Base-by-base conservation (phyloP, 1,140 invertebrate genomes). In the Drosophila seguyi region DNA sequence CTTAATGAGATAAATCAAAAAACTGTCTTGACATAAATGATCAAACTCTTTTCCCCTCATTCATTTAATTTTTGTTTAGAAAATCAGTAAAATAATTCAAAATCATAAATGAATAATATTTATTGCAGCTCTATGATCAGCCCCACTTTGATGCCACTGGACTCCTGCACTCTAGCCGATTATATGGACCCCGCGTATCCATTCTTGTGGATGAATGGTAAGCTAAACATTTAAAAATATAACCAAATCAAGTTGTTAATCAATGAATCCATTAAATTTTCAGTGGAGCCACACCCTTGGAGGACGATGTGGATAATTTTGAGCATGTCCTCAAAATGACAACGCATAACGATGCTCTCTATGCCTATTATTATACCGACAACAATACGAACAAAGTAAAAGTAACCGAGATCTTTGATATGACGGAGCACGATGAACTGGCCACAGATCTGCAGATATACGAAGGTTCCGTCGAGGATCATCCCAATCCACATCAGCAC, bases 291-390 rank as follows among this genome's bases (percentile, higher is more conserved):
- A 82, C 69, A 34, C 73, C 76, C 8, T 61, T 92, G 50, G 76
- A 92, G 76, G 78, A 71, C 41, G 82, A 95, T 52, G 94, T 96
- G 55, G 97, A 98, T 86, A 96, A 96, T 3, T 97, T 98, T 92
- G 97, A 98, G 69, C 96, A 97, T 93, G 97, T 98, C 77, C 93
- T 98, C 20, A 95, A 96, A 93, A 95, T 96, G 56, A 97, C 97
- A 8, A 94, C 96, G 36, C 95, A 98, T 74, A 96, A 98, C 91
- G 97, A 98, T 77, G 96, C 97, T 7, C 93, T 98, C 3, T 96
- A 98, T 94, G 96, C 97, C 1, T 98, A 97, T 93, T 98, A 98
- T 93, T 98, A 98, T 88, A 95, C 97, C 87, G 96, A 97, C 86
- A 96, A 97, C 84, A 95, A 97, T 87, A 92, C 90, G 7, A 97